Evolutionary conservation across 2,888 invertebrate species (phyloP).

Genomic region (Actias luna): DNA sequence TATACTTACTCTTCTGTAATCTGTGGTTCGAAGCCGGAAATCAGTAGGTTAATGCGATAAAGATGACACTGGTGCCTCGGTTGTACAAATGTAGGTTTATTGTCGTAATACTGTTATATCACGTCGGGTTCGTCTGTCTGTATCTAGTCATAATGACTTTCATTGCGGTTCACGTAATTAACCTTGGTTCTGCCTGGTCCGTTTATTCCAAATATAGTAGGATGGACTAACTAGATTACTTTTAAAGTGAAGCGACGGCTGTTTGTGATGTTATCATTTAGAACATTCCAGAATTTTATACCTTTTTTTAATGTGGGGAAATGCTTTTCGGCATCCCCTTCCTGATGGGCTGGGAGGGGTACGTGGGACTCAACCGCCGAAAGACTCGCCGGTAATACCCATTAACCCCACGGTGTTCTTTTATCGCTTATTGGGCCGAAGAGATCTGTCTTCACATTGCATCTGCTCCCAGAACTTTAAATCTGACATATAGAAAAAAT

Average conservation of each 20-base stretch:
- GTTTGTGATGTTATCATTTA: neutral
- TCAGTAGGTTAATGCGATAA: neutral
- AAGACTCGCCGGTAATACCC: too few species aligned
- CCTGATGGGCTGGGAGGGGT: too few species aligned
- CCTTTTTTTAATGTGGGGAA: too few species aligned
- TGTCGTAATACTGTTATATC: constrained; percentile 14
- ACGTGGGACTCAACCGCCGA: too few species aligned
- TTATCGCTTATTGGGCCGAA: too few species aligned
- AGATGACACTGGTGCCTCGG: neutral
- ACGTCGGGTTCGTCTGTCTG: neutral
- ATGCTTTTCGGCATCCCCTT: too few species aligned
- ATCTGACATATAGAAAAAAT: too few species aligned
- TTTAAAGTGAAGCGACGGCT: neutral
- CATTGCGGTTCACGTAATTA: constrained; percentile 12
- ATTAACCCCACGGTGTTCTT: too few species aligned
- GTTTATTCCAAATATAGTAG: neutral
- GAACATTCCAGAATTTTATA: neutral
- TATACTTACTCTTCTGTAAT: neutral
- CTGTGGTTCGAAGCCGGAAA: neutral
- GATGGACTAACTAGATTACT: neutral
- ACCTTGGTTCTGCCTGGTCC: neutral
- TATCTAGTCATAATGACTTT: neutral
- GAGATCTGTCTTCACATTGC: too few species aligned
- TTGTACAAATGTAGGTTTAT: constrained; percentile 16
- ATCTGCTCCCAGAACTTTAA: too few species aligned